phyloP scores from a whole-genome alignment of 64 coral and sea anemone genomes.

The Actinia equina region DNA sequence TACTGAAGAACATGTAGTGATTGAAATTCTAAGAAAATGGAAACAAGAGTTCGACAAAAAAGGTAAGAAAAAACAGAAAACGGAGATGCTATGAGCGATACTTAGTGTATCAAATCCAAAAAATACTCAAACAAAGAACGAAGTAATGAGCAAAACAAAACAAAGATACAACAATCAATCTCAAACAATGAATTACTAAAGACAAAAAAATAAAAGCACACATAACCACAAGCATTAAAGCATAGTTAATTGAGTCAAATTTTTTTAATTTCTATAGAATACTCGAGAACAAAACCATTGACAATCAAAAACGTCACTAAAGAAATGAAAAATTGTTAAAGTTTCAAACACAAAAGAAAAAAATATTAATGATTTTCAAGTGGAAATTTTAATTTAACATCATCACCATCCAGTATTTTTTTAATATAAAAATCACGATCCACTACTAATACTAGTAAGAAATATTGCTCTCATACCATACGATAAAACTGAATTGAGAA shows the following conservation, averaged over 20 bases:
- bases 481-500: too few relatives aligned
- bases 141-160: not conserved
- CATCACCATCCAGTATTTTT: not conserved
- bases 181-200: not conserved
- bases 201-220: not conserved
- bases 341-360: not conserved
- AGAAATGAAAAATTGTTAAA: not conserved
- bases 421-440: too few relatives aligned
- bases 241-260: too few relatives aligned
- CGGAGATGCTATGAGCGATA: too few relatives aligned
- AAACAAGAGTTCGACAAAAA: too few relatives aligned
- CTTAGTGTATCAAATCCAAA: too few relatives aligned
- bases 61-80: too few relatives aligned
- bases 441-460: too few relatives aligned
- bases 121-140: not conserved
- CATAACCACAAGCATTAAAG: not conserved
- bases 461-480: too few relatives aligned
- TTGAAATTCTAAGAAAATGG: too few relatives aligned
- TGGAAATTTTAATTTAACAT: not conserved
- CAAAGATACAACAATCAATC: not conserved
- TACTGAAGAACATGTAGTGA: too few relatives aligned
- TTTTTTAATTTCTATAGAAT: not conserved
- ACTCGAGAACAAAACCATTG: not conserved
- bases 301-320: not conserved
- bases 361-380: not conserved